Evolutionary conservation across 2,888 invertebrate species (phyloP).

Genomic region (Melieria omissa): DNA sequence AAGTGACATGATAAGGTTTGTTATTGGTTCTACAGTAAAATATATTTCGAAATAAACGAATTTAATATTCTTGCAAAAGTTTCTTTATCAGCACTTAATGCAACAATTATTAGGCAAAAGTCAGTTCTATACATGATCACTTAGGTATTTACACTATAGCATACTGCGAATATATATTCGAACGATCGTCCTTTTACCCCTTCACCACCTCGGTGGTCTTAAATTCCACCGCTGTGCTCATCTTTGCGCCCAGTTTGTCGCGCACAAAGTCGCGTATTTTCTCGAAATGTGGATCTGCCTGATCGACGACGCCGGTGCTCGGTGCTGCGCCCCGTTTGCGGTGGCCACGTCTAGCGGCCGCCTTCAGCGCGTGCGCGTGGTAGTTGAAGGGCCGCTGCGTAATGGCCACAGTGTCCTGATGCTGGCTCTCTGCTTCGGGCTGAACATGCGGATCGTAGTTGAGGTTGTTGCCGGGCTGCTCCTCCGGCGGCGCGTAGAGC

Average conservation of each 20-base stretch:
- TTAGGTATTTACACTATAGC: too few relatives aligned
- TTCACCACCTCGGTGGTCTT: constrained; percentile 56
- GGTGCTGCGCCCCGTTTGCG: constrained; percentile 42
- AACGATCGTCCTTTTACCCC: constrained; percentile 37
- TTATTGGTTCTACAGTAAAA: too few relatives aligned
- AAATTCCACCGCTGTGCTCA: constrained; percentile 54
- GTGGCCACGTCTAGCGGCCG: constrained; percentile 40
- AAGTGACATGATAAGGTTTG: too few relatives aligned
- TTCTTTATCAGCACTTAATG: too few relatives aligned
- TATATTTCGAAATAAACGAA: too few relatives aligned
- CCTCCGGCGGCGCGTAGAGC: too few relatives aligned
- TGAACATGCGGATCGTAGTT: constrained; percentile 35
- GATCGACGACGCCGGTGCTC: constrained; percentile 26
- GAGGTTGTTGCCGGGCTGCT: constrained; percentile 9
- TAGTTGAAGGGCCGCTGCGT: constrained; percentile 63
- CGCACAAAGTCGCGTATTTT: constrained; percentile 54
- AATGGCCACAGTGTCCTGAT: constrained; percentile 46
- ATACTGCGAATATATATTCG: too few relatives aligned
- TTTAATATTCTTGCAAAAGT: too few relatives aligned
- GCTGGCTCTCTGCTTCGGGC: not conserved
- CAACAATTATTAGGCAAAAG: too few relatives aligned
- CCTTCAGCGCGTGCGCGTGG: constrained; percentile 57
- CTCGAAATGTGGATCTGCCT: constrained; percentile 49
- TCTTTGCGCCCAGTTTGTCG: constrained; percentile 59
- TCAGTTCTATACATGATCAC: too few relatives aligned